Conservation (phyloP, 92 coral and sea anemone genomes). For the Palythoa caribaeorum region DNA sequence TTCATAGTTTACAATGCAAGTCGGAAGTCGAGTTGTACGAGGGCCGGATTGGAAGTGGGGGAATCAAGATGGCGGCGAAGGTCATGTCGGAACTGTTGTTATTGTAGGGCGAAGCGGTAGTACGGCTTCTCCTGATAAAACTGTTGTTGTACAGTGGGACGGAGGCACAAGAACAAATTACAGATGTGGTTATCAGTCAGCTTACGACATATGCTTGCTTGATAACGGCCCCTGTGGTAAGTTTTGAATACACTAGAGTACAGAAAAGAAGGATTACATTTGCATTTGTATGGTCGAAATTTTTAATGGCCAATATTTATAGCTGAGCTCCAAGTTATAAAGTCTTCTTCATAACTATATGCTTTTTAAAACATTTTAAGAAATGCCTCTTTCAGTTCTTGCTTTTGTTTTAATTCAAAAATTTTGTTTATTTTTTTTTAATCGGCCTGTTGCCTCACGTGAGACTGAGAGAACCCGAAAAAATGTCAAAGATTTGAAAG, state of each 20-base stretch:
- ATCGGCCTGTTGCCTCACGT: no score
- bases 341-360: no score
- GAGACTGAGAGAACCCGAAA: no score
- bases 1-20: slow-evolving; percentile 63
- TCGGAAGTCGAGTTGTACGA: slow-evolving; percentile 85
- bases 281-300: no score
- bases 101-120: slow-evolving; percentile 81
- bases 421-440: no score
- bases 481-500: no score
- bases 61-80: slow-evolving; percentile 95
- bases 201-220: slow-evolving; percentile 74
- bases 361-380: no score
- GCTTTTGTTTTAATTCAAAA: no score
- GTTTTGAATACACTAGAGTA: not conserved
- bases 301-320: no score
- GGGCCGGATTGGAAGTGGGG: slow-evolving; percentile 92
- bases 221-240: slow-evolving; percentile 89
- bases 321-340: no score
- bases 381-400: no score
- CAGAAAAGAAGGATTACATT: no score
- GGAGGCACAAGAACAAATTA: slow-evolving; percentile 88
- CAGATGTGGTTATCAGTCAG: slow-evolving; percentile 87
- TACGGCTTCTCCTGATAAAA: slow-evolving; percentile 84
- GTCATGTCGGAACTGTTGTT: slow-evolving; percentile 88
- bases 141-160: slow-evolving; percentile 94